Evolutionary conservation across 2,888 invertebrate genomes (phyloP), one percentile per base, ranked within the genome.

Genomic region (Sinotaia quadrata): DNA sequence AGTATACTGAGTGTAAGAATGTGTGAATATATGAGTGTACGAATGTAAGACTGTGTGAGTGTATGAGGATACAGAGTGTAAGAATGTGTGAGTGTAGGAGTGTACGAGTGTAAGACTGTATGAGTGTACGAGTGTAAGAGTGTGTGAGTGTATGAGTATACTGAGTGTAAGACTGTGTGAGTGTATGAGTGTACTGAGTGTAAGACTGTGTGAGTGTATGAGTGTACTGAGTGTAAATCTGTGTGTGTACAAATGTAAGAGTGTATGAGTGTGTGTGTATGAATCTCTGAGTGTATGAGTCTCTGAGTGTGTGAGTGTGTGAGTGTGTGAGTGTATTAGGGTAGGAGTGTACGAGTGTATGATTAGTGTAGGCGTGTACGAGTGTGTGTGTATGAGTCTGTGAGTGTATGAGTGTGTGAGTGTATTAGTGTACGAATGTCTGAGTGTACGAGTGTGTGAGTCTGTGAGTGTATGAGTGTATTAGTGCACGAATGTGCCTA

Each of bases 321-420:
- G 49, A 21, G 49, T 49, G 49, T 18, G 49, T 49, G 49, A 21
- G 49, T 49, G 49, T 49, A 24, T 49, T n/a, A n/a, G n/a, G n/a
- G n/a, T n/a, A n/a, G n/a, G n/a, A n/a, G n/a, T n/a, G n/a, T n/a
- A n/a, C n/a, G n/a, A n/a, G n/a, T n/a, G n/a, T n/a, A n/a, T n/a
- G n/a, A n/a, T n/a, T n/a, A n/a, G n/a, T n/a, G n/a, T n/a, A n/a
- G n/a, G 49, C 24, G 49, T 18, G 49, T 18, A 21, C 31, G 52
- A 10, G 52, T 52, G 52, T 52, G 52, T 52, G 52, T 52, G 52
- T 52, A 31, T 52, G 52, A 10, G 52, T 24, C 29, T 24, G 52
- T 24, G 52, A 10, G 52, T 52, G 15, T 52, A 31, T 52, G 15
- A 29, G 52, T 52, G 15, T 52, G 52, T 52, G 15, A 29, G 52